Evolutionary conservation across 2,888 invertebrate genomes (phyloP).

Genomic region (Microchrysa polita): DNA sequence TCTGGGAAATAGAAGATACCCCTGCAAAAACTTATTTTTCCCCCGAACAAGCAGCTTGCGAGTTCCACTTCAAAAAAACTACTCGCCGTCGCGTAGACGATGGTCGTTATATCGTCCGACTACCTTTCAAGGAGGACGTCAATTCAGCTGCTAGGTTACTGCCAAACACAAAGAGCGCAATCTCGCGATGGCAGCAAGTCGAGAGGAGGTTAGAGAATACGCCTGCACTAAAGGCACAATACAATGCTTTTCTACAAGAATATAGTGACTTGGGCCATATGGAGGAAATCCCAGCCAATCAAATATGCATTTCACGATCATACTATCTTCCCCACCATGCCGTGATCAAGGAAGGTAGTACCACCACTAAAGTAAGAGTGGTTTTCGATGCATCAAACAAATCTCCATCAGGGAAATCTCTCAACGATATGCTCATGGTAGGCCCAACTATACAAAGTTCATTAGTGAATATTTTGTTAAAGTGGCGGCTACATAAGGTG

Average conservation of each 20-base stretch:
- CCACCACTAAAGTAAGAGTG: neutral
- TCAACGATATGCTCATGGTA: too few species aligned
- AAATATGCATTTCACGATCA: too few species aligned
- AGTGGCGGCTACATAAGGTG: neutral
- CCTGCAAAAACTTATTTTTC: neutral
- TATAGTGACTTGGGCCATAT: neutral
- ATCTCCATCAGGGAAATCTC: neutral
- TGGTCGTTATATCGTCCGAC: neutral
- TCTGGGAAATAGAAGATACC: neutral
- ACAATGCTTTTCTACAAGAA: neutral
- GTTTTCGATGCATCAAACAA: neutral
- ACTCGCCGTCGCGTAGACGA: too few species aligned
- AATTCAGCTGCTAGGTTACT: neutral
- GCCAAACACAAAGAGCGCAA: neutral
- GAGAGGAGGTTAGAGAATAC: neutral
- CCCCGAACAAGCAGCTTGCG: neutral
- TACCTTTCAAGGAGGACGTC: neutral
- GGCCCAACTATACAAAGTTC: neutral
- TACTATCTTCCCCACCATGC: too few species aligned
- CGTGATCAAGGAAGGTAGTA: neutral
- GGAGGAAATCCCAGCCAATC: neutral
- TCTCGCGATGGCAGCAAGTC: neutral
- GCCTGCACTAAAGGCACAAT: neutral
- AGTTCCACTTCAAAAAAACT: neutral
- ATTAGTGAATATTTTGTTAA: neutral